phyloP scores from a whole-genome alignment of 2,888 invertebrate species.

The Schizotus pectinicornis region DNA sequence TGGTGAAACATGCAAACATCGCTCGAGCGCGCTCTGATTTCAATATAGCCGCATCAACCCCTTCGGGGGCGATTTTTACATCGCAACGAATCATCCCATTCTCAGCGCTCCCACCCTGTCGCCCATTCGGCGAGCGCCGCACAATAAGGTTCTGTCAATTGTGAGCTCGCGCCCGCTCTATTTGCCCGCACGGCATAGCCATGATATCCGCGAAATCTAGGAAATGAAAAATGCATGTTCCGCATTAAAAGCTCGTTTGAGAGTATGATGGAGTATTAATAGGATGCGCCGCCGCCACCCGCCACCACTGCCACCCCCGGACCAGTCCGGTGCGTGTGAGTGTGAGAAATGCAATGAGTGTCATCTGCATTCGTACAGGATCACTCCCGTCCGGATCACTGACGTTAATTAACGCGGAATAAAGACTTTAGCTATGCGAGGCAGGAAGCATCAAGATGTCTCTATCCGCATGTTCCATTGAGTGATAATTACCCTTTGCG shows the following conservation, averaged over 20 bases:
- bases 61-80: constrained; percentile 55
- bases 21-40: constrained; percentile 49
- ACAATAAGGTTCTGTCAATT: constrained; percentile 57
- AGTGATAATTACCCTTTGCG: too few relatives aligned
- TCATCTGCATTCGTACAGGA: constrained; percentile 26
- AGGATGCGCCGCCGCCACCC: constrained; percentile 34
- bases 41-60: constrained; percentile 53
- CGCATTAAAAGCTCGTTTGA: constrained; percentile 52
- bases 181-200: constrained; percentile 44
- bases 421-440: not conserved
- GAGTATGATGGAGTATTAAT: constrained; percentile 44
- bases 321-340: constrained; percentile 4
- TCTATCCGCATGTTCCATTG: too few relatives aligned
- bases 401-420: constrained; percentile 20
- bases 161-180: constrained; percentile 51
- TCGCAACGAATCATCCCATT: constrained; percentile 32
- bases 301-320: constrained; percentile 4
- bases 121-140: constrained; percentile 33
- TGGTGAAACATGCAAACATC: constrained; percentile 46
- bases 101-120: constrained; percentile 23
- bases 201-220: constrained; percentile 45
- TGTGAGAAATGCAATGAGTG: constrained; percentile 29
- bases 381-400: constrained; percentile 10
- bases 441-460: too few relatives aligned
- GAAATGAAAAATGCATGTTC: constrained; percentile 55